Evolutionary conservation across 1,140 invertebrate species (phyloP), one percentile per base, ranked within the genome.

Genomic region (Hermatobates lingyangjiaoensis): DNA sequence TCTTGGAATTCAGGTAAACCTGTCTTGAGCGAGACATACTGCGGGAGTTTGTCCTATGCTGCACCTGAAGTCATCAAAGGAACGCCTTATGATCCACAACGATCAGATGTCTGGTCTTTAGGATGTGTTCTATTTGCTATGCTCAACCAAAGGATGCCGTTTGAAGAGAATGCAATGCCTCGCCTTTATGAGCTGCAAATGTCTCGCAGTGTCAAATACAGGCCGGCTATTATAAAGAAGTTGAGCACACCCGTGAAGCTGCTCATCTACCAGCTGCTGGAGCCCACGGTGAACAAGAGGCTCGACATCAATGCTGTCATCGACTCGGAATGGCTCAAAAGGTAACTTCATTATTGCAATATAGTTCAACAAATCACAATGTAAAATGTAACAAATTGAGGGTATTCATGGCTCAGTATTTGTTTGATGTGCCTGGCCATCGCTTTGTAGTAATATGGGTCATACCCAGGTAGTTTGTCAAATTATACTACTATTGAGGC

Each of bases 91-190:
- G 66, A 79, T 56, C 76, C 77, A 0, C 57, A 67, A 77, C 56
- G 74, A 74, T 0, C 75, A 0, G 79, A 83, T 55, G 65, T 81
- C 55, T 83, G 80, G 80, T 80, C 79, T 0, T 56, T 79, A 0
- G 80, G 79, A 12, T 70, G 81, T 0, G 73, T 83, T 27, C 59
- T 82, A 2, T 82, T 75, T 60, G 77, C 76, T n/a, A 78, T 82
- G 70, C 64, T 86, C 0, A 84, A 83, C 57, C 80, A 80, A 62
- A 71, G 74, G 1, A 79, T 89, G 72, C 86, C 86, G 0, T 91
- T 87, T 61, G 26, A 45, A 15, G 44, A 47, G 12, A n/a, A 44
- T 1, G 27, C 23, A 1, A 34, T 25, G 15, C 23, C 24, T 10
- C 40, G 27, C 21, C 20, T 50, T 20, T 27, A 39, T 26, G 34